phyloP scores from a whole-genome alignment of 1,140 invertebrate genomes.

The Caenorhabditis inopinata region DNA sequence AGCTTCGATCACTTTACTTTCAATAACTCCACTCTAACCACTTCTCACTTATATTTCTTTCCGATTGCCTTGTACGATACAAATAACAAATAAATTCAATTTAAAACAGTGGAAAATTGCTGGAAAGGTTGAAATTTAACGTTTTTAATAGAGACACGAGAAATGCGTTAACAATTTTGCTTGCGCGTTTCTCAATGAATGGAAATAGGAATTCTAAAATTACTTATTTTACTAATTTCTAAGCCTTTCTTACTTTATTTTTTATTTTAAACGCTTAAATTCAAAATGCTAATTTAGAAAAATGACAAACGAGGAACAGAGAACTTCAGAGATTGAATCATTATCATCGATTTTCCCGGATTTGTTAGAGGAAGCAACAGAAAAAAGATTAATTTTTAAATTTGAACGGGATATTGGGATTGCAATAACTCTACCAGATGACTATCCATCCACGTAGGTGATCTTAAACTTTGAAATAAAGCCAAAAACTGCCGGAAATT shows the following conservation, averaged over 20 bases:
- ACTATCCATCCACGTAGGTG: background rate
- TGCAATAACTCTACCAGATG: background rate
- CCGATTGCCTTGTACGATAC: no score
- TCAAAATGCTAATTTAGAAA: no score
- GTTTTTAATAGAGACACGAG: no score
- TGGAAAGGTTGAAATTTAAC: background rate
- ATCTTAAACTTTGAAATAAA: background rate
- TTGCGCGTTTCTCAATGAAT: background rate
- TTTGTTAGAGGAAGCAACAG: background rate
- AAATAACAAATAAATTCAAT: background rate
- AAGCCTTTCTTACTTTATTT: background rate
- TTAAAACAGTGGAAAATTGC: background rate
- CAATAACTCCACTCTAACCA: no score
- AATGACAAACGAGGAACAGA: background rate
- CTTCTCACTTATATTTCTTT: no score
- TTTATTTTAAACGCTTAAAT: background rate
- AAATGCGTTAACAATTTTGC: background rate
- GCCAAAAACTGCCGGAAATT: slow-evolving; percentile 4
- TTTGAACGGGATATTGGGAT: background rate
- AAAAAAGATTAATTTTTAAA: background rate
- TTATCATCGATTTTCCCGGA: background rate
- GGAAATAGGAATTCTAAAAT: background rate
- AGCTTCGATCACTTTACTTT: no score
- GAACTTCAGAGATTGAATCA: background rate
- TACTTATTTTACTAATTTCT: background rate